Base-by-base conservation (phyloP, 2,113 vertebrate genomes). In the Sula dactylatra region DNA sequence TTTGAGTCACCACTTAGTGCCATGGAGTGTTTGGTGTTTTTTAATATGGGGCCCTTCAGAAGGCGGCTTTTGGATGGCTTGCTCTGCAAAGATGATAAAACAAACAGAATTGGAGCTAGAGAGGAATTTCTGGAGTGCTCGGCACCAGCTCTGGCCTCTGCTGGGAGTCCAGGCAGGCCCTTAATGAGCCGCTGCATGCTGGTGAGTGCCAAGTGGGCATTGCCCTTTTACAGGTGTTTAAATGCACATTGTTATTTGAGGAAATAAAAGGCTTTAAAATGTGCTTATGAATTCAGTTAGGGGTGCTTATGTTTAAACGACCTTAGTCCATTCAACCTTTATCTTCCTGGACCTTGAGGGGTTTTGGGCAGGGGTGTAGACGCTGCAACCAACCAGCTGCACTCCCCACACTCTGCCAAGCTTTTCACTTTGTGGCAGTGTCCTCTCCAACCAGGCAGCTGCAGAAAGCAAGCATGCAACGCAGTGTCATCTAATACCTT, bases 91-190 rank as follows among this genome's bases (percentile, higher is more conserved):
- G 91, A 61, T 65, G 72, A 54, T 86, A 95, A 95, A 97, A 70
- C 89, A 97, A 98, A 97, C 65, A 96, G 54, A 91, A 88, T 7
- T 55, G 56, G 31, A 83, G 50, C 69, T 91, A 42, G 40, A 96
- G 88, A 93, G 97, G 94, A 84, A 96, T 95, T 95, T 95, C 72
- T 94, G 84, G 82, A 97, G 95, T 72, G 73, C 56, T 95, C 31
- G 4, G 31, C 67, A 94, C 59, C 77, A 84, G 67, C 38, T 27
- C 40, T 49, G 27, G 82, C 79, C 90, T 93, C 86, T 86, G 71
- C 82, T 9, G 4, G 83, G 49, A 61, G 84, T 64, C 85, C 86
- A 50, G 90, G 77, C 58, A 87, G 85, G 73, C 61, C 65, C 80
- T 88, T 66, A 85, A 62, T 40, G 73, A 89, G 82, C 95, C 3